phyloP scores from a whole-genome alignment of 2,113 vertebrate species.

The Protobothrops flavoviridis region DNA sequence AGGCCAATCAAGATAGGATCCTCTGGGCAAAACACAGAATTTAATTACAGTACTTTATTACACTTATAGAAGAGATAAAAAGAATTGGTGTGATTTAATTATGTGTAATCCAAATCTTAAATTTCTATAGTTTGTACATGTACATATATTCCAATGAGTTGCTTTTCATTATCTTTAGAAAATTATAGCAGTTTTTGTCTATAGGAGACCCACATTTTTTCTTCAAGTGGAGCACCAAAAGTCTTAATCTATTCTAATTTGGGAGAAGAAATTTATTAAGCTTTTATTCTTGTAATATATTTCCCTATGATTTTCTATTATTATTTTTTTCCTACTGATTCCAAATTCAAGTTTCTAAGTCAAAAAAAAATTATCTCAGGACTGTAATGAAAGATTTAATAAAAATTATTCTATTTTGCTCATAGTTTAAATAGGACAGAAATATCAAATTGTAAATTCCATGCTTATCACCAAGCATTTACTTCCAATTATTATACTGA shows the following conservation, averaged over 20 bases:
- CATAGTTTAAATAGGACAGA: not conserved
- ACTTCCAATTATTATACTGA: not conserved
- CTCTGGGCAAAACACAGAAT: not conserved
- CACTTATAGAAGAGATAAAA: not conserved
- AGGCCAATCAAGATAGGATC: not conserved
- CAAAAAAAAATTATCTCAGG: not conserved
- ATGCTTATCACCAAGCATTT: not conserved
- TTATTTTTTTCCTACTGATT: not conserved
- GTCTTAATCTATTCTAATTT: not conserved
- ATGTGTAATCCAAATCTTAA: not conserved
- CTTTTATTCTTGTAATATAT: not conserved
- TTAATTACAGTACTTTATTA: not conserved
- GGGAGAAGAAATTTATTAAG: not conserved
- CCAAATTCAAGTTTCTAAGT: not conserved
- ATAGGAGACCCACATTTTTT: not conserved
- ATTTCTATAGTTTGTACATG: not conserved
- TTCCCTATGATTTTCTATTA: not conserved
- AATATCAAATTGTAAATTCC: not conserved
- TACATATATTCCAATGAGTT: not conserved
- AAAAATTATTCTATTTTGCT: not conserved
- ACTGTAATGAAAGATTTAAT: not conserved
- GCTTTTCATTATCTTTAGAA: not conserved
- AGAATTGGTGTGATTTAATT: not conserved
- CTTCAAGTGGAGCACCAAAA: not conserved
- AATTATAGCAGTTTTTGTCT: not conserved